Base-by-base conservation (phyloP, 64 coral and sea anemone genomes). In the Porites lutea region DNA sequence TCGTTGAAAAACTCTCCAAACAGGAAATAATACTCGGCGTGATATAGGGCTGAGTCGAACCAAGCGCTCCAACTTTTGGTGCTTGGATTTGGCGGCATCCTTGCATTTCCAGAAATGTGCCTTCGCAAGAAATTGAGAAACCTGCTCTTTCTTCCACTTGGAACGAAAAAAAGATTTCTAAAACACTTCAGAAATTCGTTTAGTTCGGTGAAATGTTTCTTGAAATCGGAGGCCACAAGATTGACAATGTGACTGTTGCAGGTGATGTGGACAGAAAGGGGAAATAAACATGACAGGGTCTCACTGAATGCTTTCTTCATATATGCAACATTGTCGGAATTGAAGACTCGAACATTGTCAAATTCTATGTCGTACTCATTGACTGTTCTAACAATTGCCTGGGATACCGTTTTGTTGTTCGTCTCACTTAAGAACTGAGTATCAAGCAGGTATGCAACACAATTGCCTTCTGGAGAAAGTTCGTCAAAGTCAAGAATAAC, bases 191-290 rank as follows among this genome's bases (percentile, higher is more conserved):
- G 44, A 68, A 69, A 70, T 62, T 86, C 86, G 13, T 64, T 73
- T 11, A 88, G 20, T 88, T 88, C 86, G 37, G 66, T 71, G 71
- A 88, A 73, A 59, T 71, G 71, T 21, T 48, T 16, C n/a, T n/a
- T n/a, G n/a, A n/a, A n/a, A n/a, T n/a, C n/a, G n/a, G n/a, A n/a
- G n/a, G n/a, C n/a, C n/a, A 88, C 66, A 4, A 86, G 68, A 74
- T 72, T 88, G 5, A 88, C 86, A 52, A 88, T 55, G 69, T 88
- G 72, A 57, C 86, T 88, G 27, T 88, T 55, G 71, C 86, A 75
- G 57, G 86, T 88, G 19, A 87, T 75, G 86, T 88, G 86, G 67
- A 88, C 86, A 74, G 59, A 87, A 48, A 50, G 52, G 52, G 85
- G 85, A 68, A 87, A 89, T 53, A 89, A 53, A 27, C 58, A 13